Percentiles rank a stretch among this genome's conserved stretches.
Evolutionary conservation across 2,888 invertebrate genomes (phyloP).

Genomic region (Apodemia duryi): DNA sequence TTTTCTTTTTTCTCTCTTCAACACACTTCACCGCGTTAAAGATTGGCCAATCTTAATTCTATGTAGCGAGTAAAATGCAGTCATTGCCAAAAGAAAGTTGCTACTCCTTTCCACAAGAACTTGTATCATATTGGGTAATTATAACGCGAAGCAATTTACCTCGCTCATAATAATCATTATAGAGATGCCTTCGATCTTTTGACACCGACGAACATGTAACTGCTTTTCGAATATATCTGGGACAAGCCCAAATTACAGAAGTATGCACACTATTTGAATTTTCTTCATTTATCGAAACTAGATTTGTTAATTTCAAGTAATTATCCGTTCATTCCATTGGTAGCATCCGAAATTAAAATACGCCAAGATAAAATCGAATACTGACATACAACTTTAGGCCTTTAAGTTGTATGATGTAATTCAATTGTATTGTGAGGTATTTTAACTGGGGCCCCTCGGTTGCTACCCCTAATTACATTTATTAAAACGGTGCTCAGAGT

Average conservation of each 20-base stretch:
- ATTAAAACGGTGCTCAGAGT: conserved; percentile 42
- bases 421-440: conserved; percentile 56
- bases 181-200: conserved; percentile 57
- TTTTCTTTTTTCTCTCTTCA: conserved; percentile 45
- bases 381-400: conserved; percentile 73
- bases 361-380: conserved; percentile 61
- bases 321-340: conserved; percentile 60
- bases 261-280: conserved; percentile 68
- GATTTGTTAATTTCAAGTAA: conserved; percentile 4
- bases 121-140: conserved; percentile 61
- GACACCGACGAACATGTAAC: conserved; percentile 57
- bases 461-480: conserved; percentile 63
- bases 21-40: conserved; percentile 38
- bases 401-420: conserved; percentile 66
- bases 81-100: conserved; percentile 66
- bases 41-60: conserved; percentile 69
- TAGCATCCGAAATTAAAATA: conserved; percentile 60
- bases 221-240: conserved; percentile 41
- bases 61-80: conserved; percentile 37
- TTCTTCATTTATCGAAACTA: neutral
- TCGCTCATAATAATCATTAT: conserved; percentile 49
- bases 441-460: conserved; percentile 66
- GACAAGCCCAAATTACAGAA: conserved; percentile 26
- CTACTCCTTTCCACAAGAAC: conserved; percentile 35
- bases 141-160: conserved; percentile 36